Evolutionary conservation across 2,888 invertebrate species (phyloP).

Genomic region (Laspeyria flexula): DNA sequence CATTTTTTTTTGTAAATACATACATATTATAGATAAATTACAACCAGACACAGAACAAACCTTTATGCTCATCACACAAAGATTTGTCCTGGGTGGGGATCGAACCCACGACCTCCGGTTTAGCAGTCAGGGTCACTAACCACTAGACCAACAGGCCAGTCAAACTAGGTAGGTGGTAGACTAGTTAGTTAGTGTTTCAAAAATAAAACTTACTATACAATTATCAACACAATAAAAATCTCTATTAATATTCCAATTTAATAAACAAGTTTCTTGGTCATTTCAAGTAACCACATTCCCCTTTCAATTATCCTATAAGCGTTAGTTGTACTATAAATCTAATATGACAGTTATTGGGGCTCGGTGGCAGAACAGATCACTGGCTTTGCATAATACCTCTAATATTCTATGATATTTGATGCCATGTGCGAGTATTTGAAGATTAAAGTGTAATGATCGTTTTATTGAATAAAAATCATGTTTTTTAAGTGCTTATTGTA

Average conservation of each 20-base stretch:
- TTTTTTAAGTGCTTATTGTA: neutral
- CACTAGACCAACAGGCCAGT: no score
- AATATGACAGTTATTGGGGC: slow-evolving; percentile 53
- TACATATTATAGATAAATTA: no score
- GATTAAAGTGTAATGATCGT: slow-evolving; percentile 27
- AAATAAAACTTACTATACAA: no score
- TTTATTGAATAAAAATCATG: slow-evolving; percentile 3
- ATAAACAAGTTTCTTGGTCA: slow-evolving; percentile 3
- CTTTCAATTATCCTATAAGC: slow-evolving; percentile 13
- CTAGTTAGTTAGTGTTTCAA: no score
- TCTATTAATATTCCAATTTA: neutral
- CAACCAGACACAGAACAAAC: no score
- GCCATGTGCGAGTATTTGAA: slow-evolving; percentile 39
- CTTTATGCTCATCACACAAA: no score
- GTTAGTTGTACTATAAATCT: slow-evolving; percentile 54
- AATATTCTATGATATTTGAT: slow-evolving; percentile 36
- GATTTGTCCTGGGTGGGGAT: no score
- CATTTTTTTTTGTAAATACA: no score
- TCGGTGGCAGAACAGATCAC: slow-evolving; percentile 42
- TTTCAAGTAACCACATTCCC: slow-evolving; percentile 1
- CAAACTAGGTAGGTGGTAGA: no score
- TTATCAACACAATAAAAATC: neutral
- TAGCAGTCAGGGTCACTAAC: no score
- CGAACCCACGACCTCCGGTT: no score
- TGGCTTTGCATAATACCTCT: slow-evolving; percentile 63